Evolutionary conservation across 2,797 vertebrate species (phyloP), one percentile per base, ranked within the genome.

Genomic region (Aldrovandia affinis): DNA sequence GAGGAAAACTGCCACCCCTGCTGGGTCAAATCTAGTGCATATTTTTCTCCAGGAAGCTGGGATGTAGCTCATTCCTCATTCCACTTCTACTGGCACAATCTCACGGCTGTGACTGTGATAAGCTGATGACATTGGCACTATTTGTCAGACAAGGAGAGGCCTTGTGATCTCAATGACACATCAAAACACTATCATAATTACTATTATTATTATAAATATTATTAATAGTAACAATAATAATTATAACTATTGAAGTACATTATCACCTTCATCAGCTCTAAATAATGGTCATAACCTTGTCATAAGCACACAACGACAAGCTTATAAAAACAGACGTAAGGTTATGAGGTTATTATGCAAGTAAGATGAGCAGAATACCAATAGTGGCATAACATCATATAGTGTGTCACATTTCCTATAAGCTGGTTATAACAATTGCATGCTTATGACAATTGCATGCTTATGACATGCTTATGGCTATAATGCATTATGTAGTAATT

Each of bases 1-100:
- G n/a, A 42, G 8, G 81, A 84, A 33, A 89, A 52, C 83, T 57
- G 3, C 83, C 85, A 73, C 84, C 86, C 83, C 89, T 65, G 84
- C 88, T 86, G 87, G 83, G 86, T 36, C 78, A 86, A 86, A 91
- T 86, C 86, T 87, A 87, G 86, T 81, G 88, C 81, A 20, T 55
- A 15, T 39, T 25, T 82, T 8, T 54, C 28, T 36, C 63, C 63
- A 0, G 65, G 14, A 73, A 47, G 42, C 28, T 54, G 47, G 30
- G 6, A 65, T 8, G 18, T 3, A 65, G 28, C n/a, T 30, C 63
- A 65, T 28, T 65, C n/a, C 47, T 22, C 20, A n/a, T n/a, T n/a
- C n/a, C n/a, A 39, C 33, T 42, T 33, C 78, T 12, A 0, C 52
- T 28, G 25, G 30, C 12, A 33, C n/a, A 79, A 54, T 30, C n/a